Conservation (phyloP, 2,797 vertebrate species). For the Pipistrellus kuhlii region DNA sequence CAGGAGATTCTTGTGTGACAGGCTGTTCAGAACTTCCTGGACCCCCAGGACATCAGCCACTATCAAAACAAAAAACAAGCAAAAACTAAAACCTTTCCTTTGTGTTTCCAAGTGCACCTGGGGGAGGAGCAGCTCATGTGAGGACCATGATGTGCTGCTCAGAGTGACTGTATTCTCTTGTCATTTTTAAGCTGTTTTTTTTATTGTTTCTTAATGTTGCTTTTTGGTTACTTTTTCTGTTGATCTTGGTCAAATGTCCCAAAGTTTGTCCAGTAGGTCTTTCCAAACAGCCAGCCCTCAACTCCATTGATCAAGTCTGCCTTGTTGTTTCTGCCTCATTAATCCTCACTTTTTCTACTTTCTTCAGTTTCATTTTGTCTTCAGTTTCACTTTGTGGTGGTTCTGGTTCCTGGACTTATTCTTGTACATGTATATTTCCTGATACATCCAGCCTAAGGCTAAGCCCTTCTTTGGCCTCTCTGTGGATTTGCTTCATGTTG, state of each 20-base stretch:
- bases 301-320: not conserved
- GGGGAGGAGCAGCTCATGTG: not conserved
- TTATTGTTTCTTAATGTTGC: not conserved
- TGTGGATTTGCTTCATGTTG: fast-evolving
- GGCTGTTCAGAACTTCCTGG: not conserved
- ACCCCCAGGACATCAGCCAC: not conserved
- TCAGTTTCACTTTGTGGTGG: not conserved
- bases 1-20: not conserved
- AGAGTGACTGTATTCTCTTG: fast-evolving
- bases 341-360: not conserved
- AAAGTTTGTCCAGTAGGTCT: not conserved
- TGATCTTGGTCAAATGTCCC: not conserved
- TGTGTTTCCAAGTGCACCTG: not conserved
- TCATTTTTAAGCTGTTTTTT: too few species aligned
- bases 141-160: fast-evolving
- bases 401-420: not conserved
- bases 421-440: not conserved
- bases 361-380: not conserved
- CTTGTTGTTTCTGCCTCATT: not conserved
- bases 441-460: not conserved
- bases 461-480: fast-evolving
- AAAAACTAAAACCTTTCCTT: too few species aligned
- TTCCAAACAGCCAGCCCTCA: not conserved
- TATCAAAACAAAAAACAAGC: not conserved
- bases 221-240: not conserved